Evolutionary conservation across 2,797 vertebrate genomes (phyloP).

Genomic region (Dicrostonyx torquatus): DNA sequence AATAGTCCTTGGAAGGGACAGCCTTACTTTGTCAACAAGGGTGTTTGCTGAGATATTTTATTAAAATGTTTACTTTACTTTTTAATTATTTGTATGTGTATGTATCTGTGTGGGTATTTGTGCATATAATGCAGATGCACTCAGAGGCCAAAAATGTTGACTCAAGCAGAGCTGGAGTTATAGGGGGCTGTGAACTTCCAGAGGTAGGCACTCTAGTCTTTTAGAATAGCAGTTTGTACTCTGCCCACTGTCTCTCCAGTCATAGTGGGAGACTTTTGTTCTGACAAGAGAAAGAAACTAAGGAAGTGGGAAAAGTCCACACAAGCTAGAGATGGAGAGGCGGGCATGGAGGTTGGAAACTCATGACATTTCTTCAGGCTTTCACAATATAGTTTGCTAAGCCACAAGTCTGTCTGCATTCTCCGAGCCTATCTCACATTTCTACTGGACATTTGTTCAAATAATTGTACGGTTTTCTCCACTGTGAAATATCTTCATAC

Average conservation of each 20-base stretch:
- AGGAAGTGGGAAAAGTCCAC: not conserved
- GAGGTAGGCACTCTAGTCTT: not conserved
- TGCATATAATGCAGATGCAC: not conserved
- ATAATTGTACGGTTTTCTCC: not conserved
- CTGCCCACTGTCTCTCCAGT: not conserved
- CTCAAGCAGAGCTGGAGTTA: not conserved
- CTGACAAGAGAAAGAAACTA: slow-evolving; percentile 31
- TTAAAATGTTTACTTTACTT: not conserved
- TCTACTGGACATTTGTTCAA: not conserved
- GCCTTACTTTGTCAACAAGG: not conserved
- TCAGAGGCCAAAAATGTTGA: not conserved
- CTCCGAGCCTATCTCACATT: not conserved
- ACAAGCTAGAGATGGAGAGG: not conserved
- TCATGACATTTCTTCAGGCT: not conserved
- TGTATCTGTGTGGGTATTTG: not conserved
- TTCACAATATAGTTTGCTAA: not conserved
- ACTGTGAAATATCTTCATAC: not conserved
- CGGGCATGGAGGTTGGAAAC: not conserved
- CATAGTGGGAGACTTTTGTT: not conserved
- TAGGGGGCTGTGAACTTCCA: not conserved
- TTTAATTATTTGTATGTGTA: not conserved
- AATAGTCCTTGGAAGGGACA: not conserved
- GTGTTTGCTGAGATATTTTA: slow-evolving; percentile 31
- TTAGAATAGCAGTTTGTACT: not conserved
- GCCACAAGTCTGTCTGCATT: not conserved